These are phyloP conservation scores for Xanthorhoe designata DNA, from an alignment of 2,888 invertebrate genomes.

Conservation along the genomic window DNA sequence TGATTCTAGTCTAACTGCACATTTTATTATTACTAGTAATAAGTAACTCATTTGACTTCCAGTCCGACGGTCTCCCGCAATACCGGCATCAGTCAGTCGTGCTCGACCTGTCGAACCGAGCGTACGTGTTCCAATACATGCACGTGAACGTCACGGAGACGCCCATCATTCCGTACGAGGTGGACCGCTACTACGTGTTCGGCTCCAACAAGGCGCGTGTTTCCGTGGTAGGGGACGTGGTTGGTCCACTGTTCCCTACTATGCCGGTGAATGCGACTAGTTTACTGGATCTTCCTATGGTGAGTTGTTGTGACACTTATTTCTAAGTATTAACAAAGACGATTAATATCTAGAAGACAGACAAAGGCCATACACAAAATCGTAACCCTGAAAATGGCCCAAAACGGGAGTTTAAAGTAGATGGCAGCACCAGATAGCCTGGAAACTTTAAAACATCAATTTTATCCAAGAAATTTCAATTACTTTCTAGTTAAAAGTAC, in stretches of 20 bases:
- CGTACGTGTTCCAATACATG: slow-evolving; percentile 97
- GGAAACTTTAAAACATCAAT: too few relatives aligned
- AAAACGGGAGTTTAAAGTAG: too few relatives aligned
- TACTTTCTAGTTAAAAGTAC: too few relatives aligned
- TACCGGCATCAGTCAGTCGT: slow-evolving; percentile 96
- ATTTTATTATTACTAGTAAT: neutral
- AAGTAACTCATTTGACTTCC: slow-evolving; percentile 28
- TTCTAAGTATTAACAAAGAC: neutral
- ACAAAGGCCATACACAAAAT: too few relatives aligned
- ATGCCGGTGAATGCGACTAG: slow-evolving; percentile 96
- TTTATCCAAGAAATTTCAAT: too few relatives aligned
- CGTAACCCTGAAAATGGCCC: too few relatives aligned
- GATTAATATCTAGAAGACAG: too few relatives aligned
- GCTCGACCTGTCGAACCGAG: slow-evolving; percentile 95
- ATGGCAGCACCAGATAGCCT: too few relatives aligned
- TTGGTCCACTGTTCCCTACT: slow-evolving; percentile 96
- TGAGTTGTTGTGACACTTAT: slow-evolving; percentile 48
- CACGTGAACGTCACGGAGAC: slow-evolving; percentile 98
- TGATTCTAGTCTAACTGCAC: too few relatives aligned
- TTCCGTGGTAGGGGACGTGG: slow-evolving; percentile 95
- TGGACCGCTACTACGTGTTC: slow-evolving; percentile 93
- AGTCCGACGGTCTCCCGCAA: slow-evolving; percentile 96
- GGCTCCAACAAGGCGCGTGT: slow-evolving; percentile 95
- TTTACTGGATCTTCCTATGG: slow-evolving; percentile 92
- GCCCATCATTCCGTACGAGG: slow-evolving; percentile 96